Conservation (phyloP, 2,888 invertebrate genomes). For the Lepeophtheirus nordmannii region DNA sequence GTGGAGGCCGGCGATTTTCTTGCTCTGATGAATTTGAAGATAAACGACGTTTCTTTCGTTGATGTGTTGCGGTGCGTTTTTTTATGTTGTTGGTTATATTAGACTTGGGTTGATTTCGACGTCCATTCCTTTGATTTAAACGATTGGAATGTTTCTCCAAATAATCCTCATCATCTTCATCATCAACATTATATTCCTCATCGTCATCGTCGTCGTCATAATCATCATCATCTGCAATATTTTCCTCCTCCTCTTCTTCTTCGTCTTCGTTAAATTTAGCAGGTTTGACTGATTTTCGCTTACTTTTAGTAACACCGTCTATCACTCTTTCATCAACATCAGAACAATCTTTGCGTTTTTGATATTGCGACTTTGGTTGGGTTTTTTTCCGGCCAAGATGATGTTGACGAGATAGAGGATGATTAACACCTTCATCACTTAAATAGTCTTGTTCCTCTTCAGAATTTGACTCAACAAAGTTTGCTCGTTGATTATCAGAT, state of each 20-base stretch:
- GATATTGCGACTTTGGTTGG: not conserved
- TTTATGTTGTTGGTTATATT: not conserved
- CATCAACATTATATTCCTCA: not conserved
- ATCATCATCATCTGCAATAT: not conserved
- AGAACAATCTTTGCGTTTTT: not conserved
- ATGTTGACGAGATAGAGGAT: not conserved
- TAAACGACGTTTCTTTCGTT: not conserved
- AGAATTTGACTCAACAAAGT: not conserved
- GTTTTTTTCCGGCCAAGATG: not conserved
- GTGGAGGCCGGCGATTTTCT: constrained; percentile 12
- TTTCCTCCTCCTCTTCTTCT: not conserved
- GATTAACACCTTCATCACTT: too few relatives aligned
- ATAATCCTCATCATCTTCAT: too few relatives aligned
- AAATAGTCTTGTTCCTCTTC: not conserved
- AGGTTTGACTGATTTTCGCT: not conserved
- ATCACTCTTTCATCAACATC: not conserved
- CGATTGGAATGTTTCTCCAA: not conserved
- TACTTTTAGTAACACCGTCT: not conserved
- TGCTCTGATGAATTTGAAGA: constrained; percentile 8
- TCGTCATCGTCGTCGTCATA: not conserved
- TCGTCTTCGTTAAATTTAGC: not conserved
- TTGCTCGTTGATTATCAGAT: not conserved
- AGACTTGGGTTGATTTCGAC: not conserved
- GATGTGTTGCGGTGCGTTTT: too few relatives aligned
- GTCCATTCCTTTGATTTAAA: not conserved